A percentile compares a stretch with the other conserved stretches of the same genome.
Evolutionary conservation across 2,113 vertebrate genomes (phyloP).

Genomic region (Clarias gariepinus): DNA sequence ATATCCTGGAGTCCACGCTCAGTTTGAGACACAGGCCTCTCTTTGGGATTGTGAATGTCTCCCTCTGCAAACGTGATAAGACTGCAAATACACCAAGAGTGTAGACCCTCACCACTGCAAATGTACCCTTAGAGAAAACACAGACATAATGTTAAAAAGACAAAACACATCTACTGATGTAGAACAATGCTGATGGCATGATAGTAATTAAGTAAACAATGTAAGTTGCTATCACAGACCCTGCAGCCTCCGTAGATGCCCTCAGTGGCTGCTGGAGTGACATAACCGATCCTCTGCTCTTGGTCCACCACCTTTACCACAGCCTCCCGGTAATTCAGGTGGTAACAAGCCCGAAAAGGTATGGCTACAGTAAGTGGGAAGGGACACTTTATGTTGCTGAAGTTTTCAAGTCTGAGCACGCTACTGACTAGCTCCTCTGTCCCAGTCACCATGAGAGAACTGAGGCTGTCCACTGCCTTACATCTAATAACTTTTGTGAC

Average conservation of each 20-base stretch:
- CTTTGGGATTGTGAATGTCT: constrained; percentile 79
- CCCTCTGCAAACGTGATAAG: constrained; percentile 81
- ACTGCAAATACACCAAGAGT: constrained; percentile 84
- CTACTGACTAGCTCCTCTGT: constrained; percentile 85
- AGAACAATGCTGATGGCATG: not conserved
- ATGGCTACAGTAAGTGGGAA: constrained; percentile 78
- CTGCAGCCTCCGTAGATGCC: constrained; percentile 35
- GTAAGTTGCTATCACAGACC: constrained; percentile 23
- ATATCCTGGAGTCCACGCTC: constrained; percentile 77
- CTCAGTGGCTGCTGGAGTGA: constrained; percentile 53
- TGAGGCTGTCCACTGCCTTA: constrained; percentile 44
- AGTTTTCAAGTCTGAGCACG: constrained; percentile 70
- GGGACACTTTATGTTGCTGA: constrained; percentile 37
- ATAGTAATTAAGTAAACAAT: not conserved
- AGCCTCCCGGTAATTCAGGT: constrained; percentile 78
- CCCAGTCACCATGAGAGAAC: constrained; percentile 69
- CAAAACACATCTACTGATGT: not conserved
- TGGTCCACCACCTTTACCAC: constrained; percentile 76
- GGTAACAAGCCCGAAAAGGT: constrained; percentile 75
- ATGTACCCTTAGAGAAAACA: constrained; percentile 66
- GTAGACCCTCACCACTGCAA: constrained; percentile 80
- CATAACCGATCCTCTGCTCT: constrained; percentile 66
- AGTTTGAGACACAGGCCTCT: constrained; percentile 76
- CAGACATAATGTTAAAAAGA: not conserved
- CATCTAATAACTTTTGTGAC: constrained; percentile 38